Evolutionary conservation across 92 coral and sea anemone genomes (phyloP).

Genomic region (Virgularia gustaviana): DNA sequence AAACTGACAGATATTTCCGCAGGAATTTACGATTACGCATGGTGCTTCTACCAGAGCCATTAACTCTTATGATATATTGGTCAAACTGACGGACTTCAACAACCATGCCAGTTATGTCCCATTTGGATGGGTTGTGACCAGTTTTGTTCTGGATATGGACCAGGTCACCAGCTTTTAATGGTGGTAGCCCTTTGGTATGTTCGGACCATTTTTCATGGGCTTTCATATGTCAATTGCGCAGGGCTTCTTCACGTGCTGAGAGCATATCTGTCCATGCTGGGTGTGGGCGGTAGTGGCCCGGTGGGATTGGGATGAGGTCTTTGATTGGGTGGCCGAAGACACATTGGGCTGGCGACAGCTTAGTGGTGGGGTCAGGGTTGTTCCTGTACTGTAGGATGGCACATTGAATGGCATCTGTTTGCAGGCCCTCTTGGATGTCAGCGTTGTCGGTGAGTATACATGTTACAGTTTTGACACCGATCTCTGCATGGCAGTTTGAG

Average conservation of each 20-base stretch:
- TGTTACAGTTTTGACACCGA: slow-evolving; percentile 12
- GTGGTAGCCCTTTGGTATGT: no score
- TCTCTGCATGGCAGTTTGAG: not conserved
- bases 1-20: slow-evolving; percentile 31
- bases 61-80: slow-evolving; percentile 40
- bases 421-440: not conserved
- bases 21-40: slow-evolving; percentile 40
- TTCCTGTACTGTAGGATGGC: slow-evolving; percentile 11
- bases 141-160: slow-evolving; percentile 55
- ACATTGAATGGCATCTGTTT: not conserved
- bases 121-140: slow-evolving; percentile 29
- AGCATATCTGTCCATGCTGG: no score
- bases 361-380: slow-evolving; percentile 1
- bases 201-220: no score
- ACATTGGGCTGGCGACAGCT: not conserved
- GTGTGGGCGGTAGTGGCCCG: slow-evolving; percentile 48
- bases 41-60: slow-evolving; percentile 49
- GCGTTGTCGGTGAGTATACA: slow-evolving; percentile 2
- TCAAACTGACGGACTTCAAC: slow-evolving; percentile 50
- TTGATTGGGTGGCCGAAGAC: slow-evolving; percentile 5
- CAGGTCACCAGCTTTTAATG: slow-evolving; percentile 46
- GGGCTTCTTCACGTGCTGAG: no score
- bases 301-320: slow-evolving; percentile 7
- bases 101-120: slow-evolving; percentile 44
- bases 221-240: no score